Evolutionary conservation across 2,888 invertebrate species (phyloP), one percentile per base, ranked within the genome.

Genomic region (Eugnorisma glareosa): DNA sequence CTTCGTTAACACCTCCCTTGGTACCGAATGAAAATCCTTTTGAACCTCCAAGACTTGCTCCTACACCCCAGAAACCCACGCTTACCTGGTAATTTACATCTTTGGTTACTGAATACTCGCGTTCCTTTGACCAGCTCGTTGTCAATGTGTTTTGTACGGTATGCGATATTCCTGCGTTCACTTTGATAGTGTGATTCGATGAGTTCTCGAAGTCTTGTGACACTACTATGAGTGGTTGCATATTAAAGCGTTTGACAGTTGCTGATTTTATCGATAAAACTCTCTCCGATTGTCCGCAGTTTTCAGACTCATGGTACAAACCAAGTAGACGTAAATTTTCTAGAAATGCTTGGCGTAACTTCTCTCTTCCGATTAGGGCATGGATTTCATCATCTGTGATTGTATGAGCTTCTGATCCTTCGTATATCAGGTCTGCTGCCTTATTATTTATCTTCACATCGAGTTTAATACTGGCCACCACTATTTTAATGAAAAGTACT

Each of bases 161-260:
- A 59, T 95, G 95, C 48, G 91, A 93, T 35, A 96, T 92, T 0
- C 94, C 95, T 0, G 95, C 92, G 54, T 94, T 95, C 0, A 95
- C 93, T 93, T 94, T 95, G 4, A 94, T 88, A 0, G 93, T 90
- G 35, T 89, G 90, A 64, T 93, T 93, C 0, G 92, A 94, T 5
- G 66, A 48, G 69, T 96, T 96, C 8, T 94, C 93, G 28, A 94
- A 94, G 43, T 94, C 92, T 37, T 95, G 93, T 0, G 92, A 89
- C 45, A 92, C 66, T 3, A 96, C 86, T 28, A 92, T 81, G 0
- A 91, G 78, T 0, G 93, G 93, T 43, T 89, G 86, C 48, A 83
- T 91, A 4, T 68, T 82, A 0, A 91, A 64, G 24, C 75, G 81
- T 75, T 89, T 92, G 0, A 94, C 77, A 82, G 85, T 90, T 8